These are phyloP conservation scores for Pogona vitticeps DNA, from an alignment of 2,113 vertebrate genomes.

Conservation along the genomic window DNA sequence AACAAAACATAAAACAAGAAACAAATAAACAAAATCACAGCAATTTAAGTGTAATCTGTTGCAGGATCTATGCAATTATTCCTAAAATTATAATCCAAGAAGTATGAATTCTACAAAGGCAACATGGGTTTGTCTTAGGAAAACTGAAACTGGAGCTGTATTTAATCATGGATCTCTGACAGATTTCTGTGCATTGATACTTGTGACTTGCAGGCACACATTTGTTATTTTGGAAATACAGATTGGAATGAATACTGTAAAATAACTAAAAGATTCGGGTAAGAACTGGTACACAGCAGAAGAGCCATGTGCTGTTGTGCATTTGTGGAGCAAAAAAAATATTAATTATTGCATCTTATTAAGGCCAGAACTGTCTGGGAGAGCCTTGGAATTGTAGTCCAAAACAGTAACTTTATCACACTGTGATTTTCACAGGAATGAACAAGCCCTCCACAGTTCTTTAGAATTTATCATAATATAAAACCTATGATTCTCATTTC, in stretches of 20 bases:
- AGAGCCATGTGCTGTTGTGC: slow-evolving; percentile 42
- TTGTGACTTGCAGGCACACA: not conserved
- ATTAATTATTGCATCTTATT: not conserved
- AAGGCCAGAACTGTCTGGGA: slow-evolving; percentile 12
- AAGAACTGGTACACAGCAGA: slow-evolving; percentile 30
- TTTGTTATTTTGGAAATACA: not conserved
- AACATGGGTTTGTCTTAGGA: not conserved
- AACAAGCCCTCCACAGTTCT: slow-evolving; percentile 11
- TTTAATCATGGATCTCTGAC: not conserved
- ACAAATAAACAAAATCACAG: not conserved
- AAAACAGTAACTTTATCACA: not conserved
- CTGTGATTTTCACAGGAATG: not conserved
- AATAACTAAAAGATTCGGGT: slow-evolving; percentile 38
- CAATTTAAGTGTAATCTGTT: not conserved
- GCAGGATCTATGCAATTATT: slow-evolving; percentile 24
- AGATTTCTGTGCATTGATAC: not conserved
- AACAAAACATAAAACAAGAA: no score
- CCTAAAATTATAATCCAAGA: slow-evolving; percentile 33
- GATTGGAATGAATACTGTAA: not conserved
- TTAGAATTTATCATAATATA: not conserved
- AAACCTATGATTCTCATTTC: slow-evolving; percentile 27
- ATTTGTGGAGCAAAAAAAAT: slow-evolving; percentile 7
- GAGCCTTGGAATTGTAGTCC: not conserved
- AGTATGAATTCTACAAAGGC: not conserved
- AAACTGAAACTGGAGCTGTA: not conserved